Evolutionary conservation across 1,140 invertebrate species (phyloP), one percentile per base, ranked within the genome.

Genomic region (Rhagoletis pomonella): DNA sequence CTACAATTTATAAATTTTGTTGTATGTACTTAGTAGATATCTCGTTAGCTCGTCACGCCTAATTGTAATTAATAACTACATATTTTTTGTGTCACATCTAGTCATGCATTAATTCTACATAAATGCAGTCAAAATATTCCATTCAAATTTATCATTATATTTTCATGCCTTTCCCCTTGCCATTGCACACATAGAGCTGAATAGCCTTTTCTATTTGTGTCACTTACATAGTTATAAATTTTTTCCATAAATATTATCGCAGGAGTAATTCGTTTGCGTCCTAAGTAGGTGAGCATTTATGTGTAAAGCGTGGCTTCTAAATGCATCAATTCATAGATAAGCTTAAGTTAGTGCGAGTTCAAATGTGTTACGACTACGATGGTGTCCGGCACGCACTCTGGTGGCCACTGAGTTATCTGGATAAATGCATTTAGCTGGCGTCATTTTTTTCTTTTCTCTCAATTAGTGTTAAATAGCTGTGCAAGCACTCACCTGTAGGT

Each of bases 201-300:
- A 29, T 10, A 55, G 50, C 50, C 50, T 55, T 55, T 55, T 55
- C 0, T 55, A 7, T 55, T 55, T 55, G 10, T 29, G 29, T 29
- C 29, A 29, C 29, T 29, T 29, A 29, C 29, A 29, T 29, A 29
- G 29, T 29, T 29, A 29, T 29, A 29, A 29, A 29, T 67, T 67
- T 0, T 64, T 19, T 64, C 9, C 9, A 4, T 7, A 6, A 19
- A 17, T 17, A 14, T 67, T 67, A 73, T 73, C 67, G 42, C 67
- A 44, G 67, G 67, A 44, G 17, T 73, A 73, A 73, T 73, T 73
- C 44, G 67, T 73, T 73, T 44, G 42, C 7, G 17, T 17, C n/a
- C 2, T 55, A 81, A 81, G 47, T 81, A 73, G 73, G 73, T 81
- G 73, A 81, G 47, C 73, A 81, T 81, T 81, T 55, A 81, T 81